Conservation (phyloP, 2,797 vertebrate species). For the Alcedo quadribrachys region DNA sequence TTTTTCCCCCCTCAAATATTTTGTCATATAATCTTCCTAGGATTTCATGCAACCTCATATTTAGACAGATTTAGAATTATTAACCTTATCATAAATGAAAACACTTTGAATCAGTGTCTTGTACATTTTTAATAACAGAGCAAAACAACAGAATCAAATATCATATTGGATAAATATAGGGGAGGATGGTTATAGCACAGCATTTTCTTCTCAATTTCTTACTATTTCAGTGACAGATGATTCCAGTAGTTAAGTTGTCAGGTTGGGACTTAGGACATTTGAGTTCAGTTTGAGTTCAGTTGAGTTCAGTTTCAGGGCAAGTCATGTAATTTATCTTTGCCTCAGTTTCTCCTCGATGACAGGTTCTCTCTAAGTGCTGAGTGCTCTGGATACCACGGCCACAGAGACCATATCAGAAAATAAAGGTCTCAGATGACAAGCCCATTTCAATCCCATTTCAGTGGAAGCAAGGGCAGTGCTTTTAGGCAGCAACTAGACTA, state of each 20-base stretch:
- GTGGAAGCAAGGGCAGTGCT: not conserved
- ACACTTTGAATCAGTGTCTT: not conserved
- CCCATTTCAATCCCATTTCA: not conserved
- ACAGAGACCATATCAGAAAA: not conserved
- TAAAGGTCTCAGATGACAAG: conserved; percentile 17
- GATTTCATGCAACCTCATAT: conserved; percentile 10
- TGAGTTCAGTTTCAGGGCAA: conserved; percentile 47
- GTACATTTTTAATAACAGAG: conserved; percentile 1
- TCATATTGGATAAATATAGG: not conserved
- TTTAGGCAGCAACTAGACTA: not conserved
- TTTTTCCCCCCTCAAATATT: not conserved
- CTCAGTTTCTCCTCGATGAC: conserved; percentile 51
- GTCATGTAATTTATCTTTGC: conserved; percentile 41
- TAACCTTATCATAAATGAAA: conserved; percentile 14
- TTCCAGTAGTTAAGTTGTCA: not conserved
- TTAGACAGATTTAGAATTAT: conserved; percentile 14
- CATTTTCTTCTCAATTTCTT: not conserved
- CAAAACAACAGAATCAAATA: conserved; percentile 10
- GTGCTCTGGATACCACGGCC: not conserved
- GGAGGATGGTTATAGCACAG: not conserved
- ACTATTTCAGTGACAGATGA: conserved; percentile 8
- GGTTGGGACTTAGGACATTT: not conserved
- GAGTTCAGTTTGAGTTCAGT: conserved; percentile 37
- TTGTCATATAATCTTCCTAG: not conserved
- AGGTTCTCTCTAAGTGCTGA: not conserved